Conservation (phyloP, 1,140 invertebrate species). For the Antheraea pernyi region DNA sequence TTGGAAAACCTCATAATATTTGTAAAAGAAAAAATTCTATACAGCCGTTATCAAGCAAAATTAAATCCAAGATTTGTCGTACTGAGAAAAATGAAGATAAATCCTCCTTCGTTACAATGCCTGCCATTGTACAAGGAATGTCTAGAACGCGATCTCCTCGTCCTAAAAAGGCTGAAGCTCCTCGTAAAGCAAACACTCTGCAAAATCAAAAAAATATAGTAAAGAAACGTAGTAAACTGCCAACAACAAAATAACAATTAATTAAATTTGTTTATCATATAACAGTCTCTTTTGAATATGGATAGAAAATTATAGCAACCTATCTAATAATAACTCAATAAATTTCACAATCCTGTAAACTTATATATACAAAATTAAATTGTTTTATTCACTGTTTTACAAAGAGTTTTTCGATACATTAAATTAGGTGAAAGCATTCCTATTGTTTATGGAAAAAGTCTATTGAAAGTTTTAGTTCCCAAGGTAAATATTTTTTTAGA, state of each 20-base stretch:
- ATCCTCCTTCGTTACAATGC: not conserved
- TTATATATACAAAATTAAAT: too few relatives aligned
- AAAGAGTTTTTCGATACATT: too few relatives aligned
- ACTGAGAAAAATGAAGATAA: constrained; percentile 2
- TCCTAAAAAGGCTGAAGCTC: constrained; percentile 35
- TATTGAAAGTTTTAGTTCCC: too few relatives aligned
- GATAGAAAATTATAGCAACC: too few relatives aligned
- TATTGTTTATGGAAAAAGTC: too few relatives aligned
- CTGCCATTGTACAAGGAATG: not conserved
- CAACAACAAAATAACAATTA: not conserved
- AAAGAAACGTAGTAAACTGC: constrained; percentile 27
- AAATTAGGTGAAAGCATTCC: too few relatives aligned
- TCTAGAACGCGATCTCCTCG: constrained; percentile 16
- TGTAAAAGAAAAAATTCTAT: constrained; percentile 28
- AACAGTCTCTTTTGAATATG: too few relatives aligned
- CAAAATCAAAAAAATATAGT: constrained; percentile 33
- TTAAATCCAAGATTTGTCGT: constrained; percentile 23
- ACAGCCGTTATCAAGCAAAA: constrained; percentile 25
- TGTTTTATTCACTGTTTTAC: too few relatives aligned
- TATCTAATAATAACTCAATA: too few relatives aligned
- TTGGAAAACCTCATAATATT: constrained; percentile 18
- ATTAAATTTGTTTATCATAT: not conserved
- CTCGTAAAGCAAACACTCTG: constrained; percentile 35
- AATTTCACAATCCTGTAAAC: too few relatives aligned
- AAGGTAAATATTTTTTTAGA: too few relatives aligned